Base-by-base conservation (phyloP, 2,797 vertebrate species). In the Thalassophryne amazonica region DNA sequence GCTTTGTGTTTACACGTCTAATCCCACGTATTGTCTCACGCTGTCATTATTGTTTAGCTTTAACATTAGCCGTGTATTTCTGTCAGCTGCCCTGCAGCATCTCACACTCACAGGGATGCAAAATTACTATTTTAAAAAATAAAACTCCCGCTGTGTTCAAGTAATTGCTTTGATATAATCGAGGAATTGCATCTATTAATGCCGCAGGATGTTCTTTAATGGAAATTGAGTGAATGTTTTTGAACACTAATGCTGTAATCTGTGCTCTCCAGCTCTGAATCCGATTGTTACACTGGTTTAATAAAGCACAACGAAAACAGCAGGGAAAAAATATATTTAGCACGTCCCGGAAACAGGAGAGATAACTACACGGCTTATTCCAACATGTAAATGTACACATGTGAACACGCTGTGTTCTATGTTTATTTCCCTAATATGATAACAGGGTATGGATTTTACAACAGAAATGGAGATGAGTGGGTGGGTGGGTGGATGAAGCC, bases 151-250 rank as follows among this genome's bases (percentile, higher is more conserved):
- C 55, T 34, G 29, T 51, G 60, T 72, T 69, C 37, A 62, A 78
- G 73, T 82, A 77, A 85, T 84, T 80, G 78, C 62, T 82, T 83
- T 69, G 69, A 87, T 83, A 60, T 48, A 74, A 85, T 87, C 55
- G 58, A 40, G 38, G 35, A 66, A 64, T 67, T 72, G 63, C 35
- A 75, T 83, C 61, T 81, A 58, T 65, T 64, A 74, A 62, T 45
- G 54, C 75, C 68, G 11, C 35, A 2, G 81, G 74, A 76, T 33
- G 32, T 63, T 47, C 9, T 53, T 49, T 61, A 57, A 68, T 66
- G 32, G 31, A 57, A 76, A 59, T 6, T 7, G 32, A 48, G 41
- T 33, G 52, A 48, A 16, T 35, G 36, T 51, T 72, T 30, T 49
- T 56, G 21, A 72, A 67, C 20, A 45, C 15, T 31, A 19, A 47